Evolutionary conservation across 64 coral and sea anemone species (phyloP).

Genomic region (Pachyseris speciosa): DNA sequence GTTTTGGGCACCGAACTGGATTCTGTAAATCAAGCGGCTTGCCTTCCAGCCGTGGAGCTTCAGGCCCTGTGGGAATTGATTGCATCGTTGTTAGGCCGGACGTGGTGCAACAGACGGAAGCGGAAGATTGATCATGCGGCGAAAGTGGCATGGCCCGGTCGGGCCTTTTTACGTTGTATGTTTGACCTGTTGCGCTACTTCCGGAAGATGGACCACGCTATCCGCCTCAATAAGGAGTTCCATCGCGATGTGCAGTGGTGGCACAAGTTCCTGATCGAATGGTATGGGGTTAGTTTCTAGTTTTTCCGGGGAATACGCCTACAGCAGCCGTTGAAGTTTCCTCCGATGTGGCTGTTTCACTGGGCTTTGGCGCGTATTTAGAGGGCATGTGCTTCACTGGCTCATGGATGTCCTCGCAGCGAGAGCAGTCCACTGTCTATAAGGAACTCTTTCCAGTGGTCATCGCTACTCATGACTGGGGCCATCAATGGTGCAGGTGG

Average conservation of each 20-base stretch:
- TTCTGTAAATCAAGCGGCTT: no score
- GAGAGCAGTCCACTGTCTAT: neutral
- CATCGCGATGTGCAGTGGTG: neutral
- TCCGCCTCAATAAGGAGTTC: neutral
- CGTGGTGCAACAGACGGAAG: no score
- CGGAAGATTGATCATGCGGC: no score
- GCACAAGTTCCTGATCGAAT: neutral
- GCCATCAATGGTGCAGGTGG: neutral
- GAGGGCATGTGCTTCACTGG: neutral
- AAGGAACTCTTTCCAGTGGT: neutral
- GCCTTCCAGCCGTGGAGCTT: no score
- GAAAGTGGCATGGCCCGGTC: no score
- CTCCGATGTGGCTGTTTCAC: neutral
- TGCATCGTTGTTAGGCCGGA: no score
- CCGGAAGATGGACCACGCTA: neutral
- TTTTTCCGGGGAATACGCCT: neutral
- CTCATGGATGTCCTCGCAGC: neutral
- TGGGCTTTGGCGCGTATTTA: neutral
- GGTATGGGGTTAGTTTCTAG: slow-evolving; percentile 8
- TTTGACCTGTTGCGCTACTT: neutral
- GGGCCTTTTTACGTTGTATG: no score
- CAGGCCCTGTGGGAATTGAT: no score
- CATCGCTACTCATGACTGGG: neutral
- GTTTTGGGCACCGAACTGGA: no score
- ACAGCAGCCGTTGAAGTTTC: neutral